These are phyloP conservation scores for Anastrepha obliqua DNA, from an alignment of 1,140 invertebrate species.

Conservation along the genomic window DNA sequence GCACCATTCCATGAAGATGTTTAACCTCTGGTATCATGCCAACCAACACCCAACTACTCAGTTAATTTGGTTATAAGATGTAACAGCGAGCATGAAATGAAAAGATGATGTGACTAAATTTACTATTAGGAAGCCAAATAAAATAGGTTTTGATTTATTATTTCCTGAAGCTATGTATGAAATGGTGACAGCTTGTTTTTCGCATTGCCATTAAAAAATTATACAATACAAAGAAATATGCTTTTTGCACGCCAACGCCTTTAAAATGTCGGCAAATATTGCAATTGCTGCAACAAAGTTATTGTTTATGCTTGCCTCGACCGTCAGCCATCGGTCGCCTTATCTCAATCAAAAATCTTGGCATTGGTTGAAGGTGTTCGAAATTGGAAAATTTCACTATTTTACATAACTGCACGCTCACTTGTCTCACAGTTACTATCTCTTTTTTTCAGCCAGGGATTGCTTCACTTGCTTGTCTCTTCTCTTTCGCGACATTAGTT, in stretches of 20 bases:
- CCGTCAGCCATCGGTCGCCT: neutral
- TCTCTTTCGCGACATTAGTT: slow-evolving; percentile 13
- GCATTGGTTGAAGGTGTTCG: slow-evolving; percentile 46
- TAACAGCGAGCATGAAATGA: neutral
- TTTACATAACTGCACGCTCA: slow-evolving; percentile 48
- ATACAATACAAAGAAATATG: neutral
- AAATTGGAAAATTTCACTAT: slow-evolving; percentile 49
- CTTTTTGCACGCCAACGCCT: slow-evolving; percentile 31
- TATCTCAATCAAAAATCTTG: slow-evolving; percentile 51
- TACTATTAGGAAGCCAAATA: neutral
- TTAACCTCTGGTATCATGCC: neutral
- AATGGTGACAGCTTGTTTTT: slow-evolving; percentile 1
- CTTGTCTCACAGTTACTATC: neutral
- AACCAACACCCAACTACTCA: neutral
- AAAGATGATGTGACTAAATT: neutral
- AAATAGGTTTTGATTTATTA: slow-evolving; percentile 28
- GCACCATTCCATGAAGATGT: neutral
- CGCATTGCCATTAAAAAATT: slow-evolving; percentile 1
- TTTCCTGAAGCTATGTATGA: neutral
- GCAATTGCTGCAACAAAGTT: slow-evolving; percentile 17
- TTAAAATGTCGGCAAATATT: neutral
- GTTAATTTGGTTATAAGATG: neutral
- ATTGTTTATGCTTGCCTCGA: neutral
- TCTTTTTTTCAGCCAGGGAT: neutral
- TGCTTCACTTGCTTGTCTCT: neutral